phyloP scores from a whole-genome alignment of 64 coral and sea anemone genomes.

The Actinia equina region DNA sequence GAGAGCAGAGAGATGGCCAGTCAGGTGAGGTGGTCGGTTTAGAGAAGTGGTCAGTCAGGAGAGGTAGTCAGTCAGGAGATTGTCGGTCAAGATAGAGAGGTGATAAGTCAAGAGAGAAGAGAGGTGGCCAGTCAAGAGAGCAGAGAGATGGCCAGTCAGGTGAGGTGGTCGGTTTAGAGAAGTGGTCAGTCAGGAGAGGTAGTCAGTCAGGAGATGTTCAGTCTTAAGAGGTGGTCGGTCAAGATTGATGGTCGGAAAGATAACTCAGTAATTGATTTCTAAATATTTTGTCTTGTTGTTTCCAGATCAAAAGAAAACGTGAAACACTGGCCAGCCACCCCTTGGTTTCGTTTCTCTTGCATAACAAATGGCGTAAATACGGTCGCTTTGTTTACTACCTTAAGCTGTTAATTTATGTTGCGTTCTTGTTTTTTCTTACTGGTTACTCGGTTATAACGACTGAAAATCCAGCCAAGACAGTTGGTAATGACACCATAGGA shows the following conservation, averaged over 20 bases:
- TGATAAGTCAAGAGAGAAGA: neutral
- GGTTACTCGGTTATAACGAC: constrained; percentile 70
- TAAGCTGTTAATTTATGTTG: constrained; percentile 65
- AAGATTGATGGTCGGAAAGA: no score
- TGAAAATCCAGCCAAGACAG: constrained; percentile 14
- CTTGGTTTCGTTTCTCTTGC: constrained; percentile 67
- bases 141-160: no score
- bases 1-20: no score
- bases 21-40: no score
- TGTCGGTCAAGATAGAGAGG: neutral
- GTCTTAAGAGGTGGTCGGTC: no score
- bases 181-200: no score
- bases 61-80: no score
- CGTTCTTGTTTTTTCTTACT: constrained; percentile 86
- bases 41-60: no score
- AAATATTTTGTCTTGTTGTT: neutral
- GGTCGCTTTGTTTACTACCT: constrained; percentile 80
- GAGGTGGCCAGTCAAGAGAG: no score
- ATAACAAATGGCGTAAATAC: constrained; percentile 82
- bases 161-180: no score
- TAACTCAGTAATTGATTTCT: no score
- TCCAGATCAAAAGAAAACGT: constrained; percentile 65
- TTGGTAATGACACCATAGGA: neutral
- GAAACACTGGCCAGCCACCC: constrained; percentile 81
- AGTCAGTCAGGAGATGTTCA: no score